Base-by-base conservation (phyloP, 2,888 invertebrate genomes). In the Diplolepis rosae region DNA sequence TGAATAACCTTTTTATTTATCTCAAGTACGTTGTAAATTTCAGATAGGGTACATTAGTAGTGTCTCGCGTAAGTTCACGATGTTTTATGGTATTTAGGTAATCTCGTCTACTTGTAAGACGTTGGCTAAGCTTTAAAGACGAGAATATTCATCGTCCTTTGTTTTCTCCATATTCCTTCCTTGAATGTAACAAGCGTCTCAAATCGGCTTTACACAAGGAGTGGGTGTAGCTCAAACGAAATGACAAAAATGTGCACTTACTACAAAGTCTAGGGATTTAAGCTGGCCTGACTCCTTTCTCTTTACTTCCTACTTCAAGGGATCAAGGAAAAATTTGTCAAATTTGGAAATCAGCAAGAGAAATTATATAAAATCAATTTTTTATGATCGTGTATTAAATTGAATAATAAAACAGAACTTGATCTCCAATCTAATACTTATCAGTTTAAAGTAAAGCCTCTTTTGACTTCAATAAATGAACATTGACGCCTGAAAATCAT, bases 161-260 rank as follows among this genome's bases (percentile, higher is more conserved):
- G 45, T 18, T 9, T 56, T 56, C 56, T 39, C 24, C 22, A 61
- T 61, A 56, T 56, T 56, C 56, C n/a, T n/a, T n/a, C 24, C 24
- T 22, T 13, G 56, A 54, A 7, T 54, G 15, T 2, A 32, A 13
- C 32, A 61, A 61, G 35, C 22, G 22, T 39, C 35, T 61, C 7
- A 61, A 61, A 61, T 61, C 56, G 22, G 56, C 18, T 61, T 61
- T 61, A 61, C 22, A 39, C 13, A 35, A 24, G 35, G 7, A 61
- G 35, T 24, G 56, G 56, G 22, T 32, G 54, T 56, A 42, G 9
- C 45, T 45, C 45, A 45, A 45, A 45, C 18, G 45, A 45, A 45
- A 45, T 45, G 15, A 18, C 18, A 45, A 45, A 39, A 45, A 45
- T 9, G 45, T 18, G 7, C 6, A 45, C 7, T 45, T 18, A 45